These are phyloP conservation scores for Leistus spinibarbis DNA, from an alignment of 2,888 invertebrate genomes.

Conservation along the genomic window DNA sequence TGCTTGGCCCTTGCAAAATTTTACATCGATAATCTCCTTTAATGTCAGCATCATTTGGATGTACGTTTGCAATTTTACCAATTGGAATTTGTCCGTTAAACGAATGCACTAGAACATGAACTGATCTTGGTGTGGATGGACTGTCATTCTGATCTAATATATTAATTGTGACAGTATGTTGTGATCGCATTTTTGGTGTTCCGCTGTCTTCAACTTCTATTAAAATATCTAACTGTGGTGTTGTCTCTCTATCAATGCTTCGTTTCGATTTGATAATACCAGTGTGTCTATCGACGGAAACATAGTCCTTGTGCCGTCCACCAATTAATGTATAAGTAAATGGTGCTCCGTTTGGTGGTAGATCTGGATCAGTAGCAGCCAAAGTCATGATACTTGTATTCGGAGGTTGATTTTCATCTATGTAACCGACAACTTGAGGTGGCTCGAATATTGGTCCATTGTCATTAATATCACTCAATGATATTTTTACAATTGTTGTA, in stretches of 20 bases:
- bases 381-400: slow-evolving; percentile 83
- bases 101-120: slow-evolving; percentile 78
- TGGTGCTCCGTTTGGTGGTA: slow-evolving; percentile 89
- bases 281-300: slow-evolving; percentile 78
- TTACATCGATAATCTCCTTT: slow-evolving; percentile 88
- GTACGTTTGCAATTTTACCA: slow-evolving; percentile 89
- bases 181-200: slow-evolving; percentile 79
- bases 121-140: slow-evolving; percentile 82
- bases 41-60: slow-evolving; percentile 90
- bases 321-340: slow-evolving; percentile 82
- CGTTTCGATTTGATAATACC: slow-evolving; percentile 80
- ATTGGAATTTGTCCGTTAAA: slow-evolving; percentile 77
- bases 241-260: slow-evolving; percentile 81
- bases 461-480: slow-evolving; percentile 87
- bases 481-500: slow-evolving; percentile 81
- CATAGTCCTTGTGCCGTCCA: slow-evolving; percentile 76
- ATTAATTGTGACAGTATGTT: slow-evolving; percentile 75
- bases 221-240: slow-evolving; percentile 73
- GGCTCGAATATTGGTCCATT: slow-evolving; percentile 86
- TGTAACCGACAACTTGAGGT: slow-evolving; percentile 72
- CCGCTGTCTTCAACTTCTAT: slow-evolving; percentile 91
- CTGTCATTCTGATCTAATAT: slow-evolving; percentile 90
- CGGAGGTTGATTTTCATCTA: slow-evolving; percentile 86
- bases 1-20: slow-evolving; percentile 69
- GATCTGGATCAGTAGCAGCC: slow-evolving; percentile 86